Evolutionary conservation across 2,888 invertebrate genomes (phyloP), one percentile per base, ranked within the genome.

Genomic region (Thera obeliscata): DNA sequence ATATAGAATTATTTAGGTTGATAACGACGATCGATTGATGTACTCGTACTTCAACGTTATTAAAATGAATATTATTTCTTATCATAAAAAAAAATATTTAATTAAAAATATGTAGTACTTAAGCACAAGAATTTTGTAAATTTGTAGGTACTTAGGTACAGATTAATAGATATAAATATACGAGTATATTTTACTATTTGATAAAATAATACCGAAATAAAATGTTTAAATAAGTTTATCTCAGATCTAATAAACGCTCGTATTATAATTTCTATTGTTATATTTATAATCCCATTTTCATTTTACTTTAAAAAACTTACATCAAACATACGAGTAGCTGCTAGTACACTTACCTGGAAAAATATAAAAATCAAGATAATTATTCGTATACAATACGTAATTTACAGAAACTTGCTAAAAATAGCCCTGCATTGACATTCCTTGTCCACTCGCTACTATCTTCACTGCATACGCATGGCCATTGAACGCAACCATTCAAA

Each of bases 401-500:
- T 33, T 50, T 33, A 2, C 12, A 49, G 12, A 49, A 6, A n/a
- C 3, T n/a, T 50, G 22, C 12, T 50, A 5, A 12, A 33, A 50
- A 50, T 33, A 50, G 2, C 50, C 33, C 12, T 12, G 12, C 12
- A 55, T 36, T 35, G 4, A 46, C 43, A 57, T 36, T 36, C 48
- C n/a, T 22, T 36, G 9, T 2, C 22, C 60, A 61, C 38, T 56
- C 4, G 52, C 6, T 33, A 43, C 61, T 58, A 48, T 36, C 55
- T 56, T 64, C 52, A 38, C 33, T 58, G 4, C 12, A 46, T 43
- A 56, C 5, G n/a, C 56, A 50, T 33, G 33, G 56, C 2, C 41
- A 59, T 49, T 41, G 48, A 41, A 38, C 38, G 48, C 50, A 6
- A 50, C 56, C 50, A 22, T 0, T 9, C 43, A 8, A 43, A 7